These are phyloP conservation scores for Solea senegalensis DNA, from an alignment of 2,113 vertebrate genomes.

Conservation along the genomic window DNA sequence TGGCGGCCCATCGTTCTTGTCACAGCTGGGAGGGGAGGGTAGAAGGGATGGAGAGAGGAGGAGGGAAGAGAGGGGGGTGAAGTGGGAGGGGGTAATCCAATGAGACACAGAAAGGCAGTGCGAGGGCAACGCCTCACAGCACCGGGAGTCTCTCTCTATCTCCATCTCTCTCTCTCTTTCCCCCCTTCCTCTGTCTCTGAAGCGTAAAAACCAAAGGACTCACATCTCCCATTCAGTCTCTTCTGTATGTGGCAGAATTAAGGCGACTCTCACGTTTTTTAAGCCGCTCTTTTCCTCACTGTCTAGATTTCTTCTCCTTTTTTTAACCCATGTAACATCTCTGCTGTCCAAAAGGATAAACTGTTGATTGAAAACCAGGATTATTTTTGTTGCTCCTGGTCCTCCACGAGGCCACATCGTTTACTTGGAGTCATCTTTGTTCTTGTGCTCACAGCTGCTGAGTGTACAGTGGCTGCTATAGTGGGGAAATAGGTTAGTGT, in stretches of 20 bases:
- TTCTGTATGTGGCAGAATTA: conserved; percentile 30
- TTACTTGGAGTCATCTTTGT: conserved; percentile 69
- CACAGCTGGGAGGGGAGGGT: conserved; percentile 78
- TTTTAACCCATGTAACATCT: not conserved
- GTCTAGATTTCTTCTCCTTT: not conserved
- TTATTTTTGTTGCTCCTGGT: conserved; percentile 14
- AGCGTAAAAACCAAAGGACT: conserved; percentile 66
- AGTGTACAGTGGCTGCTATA: conserved; percentile 41
- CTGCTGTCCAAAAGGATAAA: conserved; percentile 33
- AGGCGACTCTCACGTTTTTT: conserved; percentile 21
- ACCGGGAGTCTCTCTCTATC: conserved; percentile 64
- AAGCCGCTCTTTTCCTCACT: not conserved
- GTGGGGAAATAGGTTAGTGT: conserved; percentile 78
- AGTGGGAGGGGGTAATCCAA: conserved; percentile 76
- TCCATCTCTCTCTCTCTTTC: conserved; percentile 4
- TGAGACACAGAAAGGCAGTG: conserved; percentile 76
- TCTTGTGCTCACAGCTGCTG: conserved; percentile 58
- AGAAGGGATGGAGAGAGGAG: conserved; percentile 37
- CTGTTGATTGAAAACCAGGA: conserved; percentile 28
- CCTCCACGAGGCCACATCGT: conserved; percentile 18
- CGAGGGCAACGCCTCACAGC: conserved; percentile 78
- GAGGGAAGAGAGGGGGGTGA: conserved; percentile 6
- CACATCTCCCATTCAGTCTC: conserved; percentile 58
- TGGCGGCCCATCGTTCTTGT: conserved; percentile 66
- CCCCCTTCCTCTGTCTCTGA: conserved; percentile 48